These are phyloP conservation scores for Lipotes vexillifer DNA, from an alignment of 2,113 vertebrate genomes.

Conservation along the genomic window DNA sequence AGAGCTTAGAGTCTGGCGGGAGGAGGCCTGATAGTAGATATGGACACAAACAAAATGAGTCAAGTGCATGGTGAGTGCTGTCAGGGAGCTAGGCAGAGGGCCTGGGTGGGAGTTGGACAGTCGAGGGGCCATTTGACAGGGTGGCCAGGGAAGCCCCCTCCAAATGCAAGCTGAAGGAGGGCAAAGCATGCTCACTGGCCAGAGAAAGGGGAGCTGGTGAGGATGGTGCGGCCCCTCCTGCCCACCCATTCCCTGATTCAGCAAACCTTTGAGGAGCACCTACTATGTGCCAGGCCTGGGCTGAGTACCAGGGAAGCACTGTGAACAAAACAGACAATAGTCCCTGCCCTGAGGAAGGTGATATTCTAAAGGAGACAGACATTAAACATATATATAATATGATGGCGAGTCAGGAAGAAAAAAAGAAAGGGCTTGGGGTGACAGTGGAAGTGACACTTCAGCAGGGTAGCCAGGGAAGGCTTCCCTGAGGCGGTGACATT, in stretches of 20 bases:
- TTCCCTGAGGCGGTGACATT: background rate
- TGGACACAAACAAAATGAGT: background rate
- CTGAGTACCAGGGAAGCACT: background rate
- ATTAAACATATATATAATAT: background rate
- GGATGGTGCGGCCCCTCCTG: background rate
- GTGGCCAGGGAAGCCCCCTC: background rate
- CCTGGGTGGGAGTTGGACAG: background rate
- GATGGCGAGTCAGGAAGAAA: background rate
- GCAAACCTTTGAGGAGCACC: background rate
- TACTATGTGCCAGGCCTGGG: background rate
- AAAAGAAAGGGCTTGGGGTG: background rate
- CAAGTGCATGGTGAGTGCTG: accelerated
- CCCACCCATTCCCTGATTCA: background rate
- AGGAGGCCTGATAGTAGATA: background rate
- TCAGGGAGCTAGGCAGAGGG: background rate
- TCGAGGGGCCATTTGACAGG: accelerated
- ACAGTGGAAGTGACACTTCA: background rate
- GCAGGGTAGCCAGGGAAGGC: background rate
- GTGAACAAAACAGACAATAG: background rate
- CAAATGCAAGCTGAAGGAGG: background rate
- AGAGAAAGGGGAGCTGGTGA: background rate
- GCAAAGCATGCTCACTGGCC: accelerated
- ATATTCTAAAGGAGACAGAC: background rate
- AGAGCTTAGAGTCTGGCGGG: background rate
- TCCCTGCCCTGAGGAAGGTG: background rate